Conservation (phyloP, 2,113 vertebrate species). For the Tricholaema leucomelas region DNA sequence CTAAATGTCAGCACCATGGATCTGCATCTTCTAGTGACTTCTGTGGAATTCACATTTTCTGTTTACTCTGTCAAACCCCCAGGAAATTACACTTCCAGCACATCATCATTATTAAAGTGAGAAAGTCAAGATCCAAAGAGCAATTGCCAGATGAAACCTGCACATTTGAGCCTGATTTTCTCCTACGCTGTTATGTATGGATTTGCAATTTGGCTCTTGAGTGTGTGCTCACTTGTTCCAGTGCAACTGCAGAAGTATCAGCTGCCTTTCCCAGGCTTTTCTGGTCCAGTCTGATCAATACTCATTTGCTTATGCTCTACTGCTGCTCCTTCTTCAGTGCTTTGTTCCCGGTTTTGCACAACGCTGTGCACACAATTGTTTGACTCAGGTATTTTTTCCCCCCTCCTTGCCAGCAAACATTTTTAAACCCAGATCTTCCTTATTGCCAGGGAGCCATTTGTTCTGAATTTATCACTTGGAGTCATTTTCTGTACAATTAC, state of each 20-base stretch:
- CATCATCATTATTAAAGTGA: neutral
- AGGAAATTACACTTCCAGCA: neutral
- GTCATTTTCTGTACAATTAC: neutral
- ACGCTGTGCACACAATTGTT: neutral
- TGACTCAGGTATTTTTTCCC: neutral
- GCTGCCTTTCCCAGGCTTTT: neutral
- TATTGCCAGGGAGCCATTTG: neutral
- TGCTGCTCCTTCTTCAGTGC: neutral
- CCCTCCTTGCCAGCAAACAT: neutral
- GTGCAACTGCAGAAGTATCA: neutral
- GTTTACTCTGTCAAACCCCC: neutral
- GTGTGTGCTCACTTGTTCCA: neutral
- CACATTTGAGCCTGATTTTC: neutral
- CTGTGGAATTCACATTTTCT: neutral
- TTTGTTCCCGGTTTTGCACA: neutral
- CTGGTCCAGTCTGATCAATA: neutral
- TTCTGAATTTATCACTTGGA: neutral
- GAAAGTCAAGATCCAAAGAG: neutral
- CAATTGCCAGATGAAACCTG: neutral
- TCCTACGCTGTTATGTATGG: neutral
- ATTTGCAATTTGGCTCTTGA: neutral
- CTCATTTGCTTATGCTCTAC: neutral
- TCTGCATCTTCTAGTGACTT: conserved; percentile 7
- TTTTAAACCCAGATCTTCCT: neutral
- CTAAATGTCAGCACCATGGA: neutral